Evolutionary conservation across 2,888 invertebrate genomes (phyloP).

Genomic region (Eumacrocentrus americanus): DNA sequence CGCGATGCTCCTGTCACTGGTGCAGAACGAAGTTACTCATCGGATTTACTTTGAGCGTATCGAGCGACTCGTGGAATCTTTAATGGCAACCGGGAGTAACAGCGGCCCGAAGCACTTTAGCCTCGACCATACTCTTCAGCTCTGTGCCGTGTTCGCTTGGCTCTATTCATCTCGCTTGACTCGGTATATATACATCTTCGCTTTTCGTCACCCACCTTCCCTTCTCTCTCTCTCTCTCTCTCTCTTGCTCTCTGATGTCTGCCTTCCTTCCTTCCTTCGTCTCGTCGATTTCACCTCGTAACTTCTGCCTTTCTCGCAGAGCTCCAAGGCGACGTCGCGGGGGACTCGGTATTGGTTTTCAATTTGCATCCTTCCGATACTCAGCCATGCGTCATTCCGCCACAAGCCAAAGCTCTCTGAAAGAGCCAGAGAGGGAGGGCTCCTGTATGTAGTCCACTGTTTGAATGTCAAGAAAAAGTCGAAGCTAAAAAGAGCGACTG

Average conservation of each 20-base stretch:
- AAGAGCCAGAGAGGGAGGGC: not conserved
- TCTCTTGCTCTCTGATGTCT: not conserved
- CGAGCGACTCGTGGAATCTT: conserved; percentile 10
- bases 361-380: conserved; percentile 51
- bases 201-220: conserved; percentile 5
- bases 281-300: conserved; percentile 16
- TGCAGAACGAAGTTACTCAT: conserved; percentile 9
- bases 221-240: not conserved
- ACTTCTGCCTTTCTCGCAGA: conserved; percentile 8
- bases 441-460: not conserved
- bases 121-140: conserved; percentile 15
- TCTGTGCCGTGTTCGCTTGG: not conserved
- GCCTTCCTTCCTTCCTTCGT: not conserved
- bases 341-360: conserved; percentile 50
- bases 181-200: not conserved
- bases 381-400: conserved; percentile 43
- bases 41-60: conserved; percentile 15
- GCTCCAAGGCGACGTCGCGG: not conserved
- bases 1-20: conserved; percentile 1
- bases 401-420: not conserved
- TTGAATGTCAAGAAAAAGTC: not conserved
- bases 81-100: conserved; percentile 18
- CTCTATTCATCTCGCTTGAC: conserved; percentile 18
- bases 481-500: not conserved
- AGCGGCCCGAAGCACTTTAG: conserved; percentile 17